Evolutionary conservation across 2,888 invertebrate genomes (phyloP).

Genomic region (Mesorhabditis belari): DNA sequence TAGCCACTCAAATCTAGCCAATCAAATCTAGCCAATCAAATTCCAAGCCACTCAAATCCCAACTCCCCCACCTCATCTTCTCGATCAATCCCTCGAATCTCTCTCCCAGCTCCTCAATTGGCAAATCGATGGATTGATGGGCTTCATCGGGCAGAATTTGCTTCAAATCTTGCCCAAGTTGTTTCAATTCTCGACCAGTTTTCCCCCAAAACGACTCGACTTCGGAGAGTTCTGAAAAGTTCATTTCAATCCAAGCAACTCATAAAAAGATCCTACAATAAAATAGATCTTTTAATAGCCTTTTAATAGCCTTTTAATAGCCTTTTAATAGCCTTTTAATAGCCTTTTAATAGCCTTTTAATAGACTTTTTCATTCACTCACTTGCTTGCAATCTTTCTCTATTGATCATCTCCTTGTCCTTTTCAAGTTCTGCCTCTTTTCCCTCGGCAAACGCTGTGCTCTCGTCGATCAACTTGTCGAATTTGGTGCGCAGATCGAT

Average conservation of each 20-base stretch:
- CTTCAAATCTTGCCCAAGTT: slow-evolving; percentile 20
- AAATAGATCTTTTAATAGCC: no score
- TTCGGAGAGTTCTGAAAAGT: slow-evolving; percentile 23
- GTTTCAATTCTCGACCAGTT: slow-evolving; percentile 22
- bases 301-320: slow-evolving; percentile 12
- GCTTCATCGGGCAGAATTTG: slow-evolving; percentile 5
- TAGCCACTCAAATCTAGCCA: no score
- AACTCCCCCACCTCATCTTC: slow-evolving; percentile 16
- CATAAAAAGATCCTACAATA: background rate
- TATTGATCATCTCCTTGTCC: slow-evolving; percentile 18
- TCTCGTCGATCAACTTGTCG: slow-evolving; percentile 17
- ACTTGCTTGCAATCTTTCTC: slow-evolving; percentile 25
- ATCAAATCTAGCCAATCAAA: no score
- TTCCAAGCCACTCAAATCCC: slow-evolving; percentile 23
- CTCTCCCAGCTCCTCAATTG: slow-evolving; percentile 13
- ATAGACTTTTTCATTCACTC: slow-evolving; percentile 12
- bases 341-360: slow-evolving; percentile 19
- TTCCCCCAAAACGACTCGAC: slow-evolving; percentile 28
- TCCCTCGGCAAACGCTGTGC: slow-evolving; percentile 10
- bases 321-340: slow-evolving; percentile 19
- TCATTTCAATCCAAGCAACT: background rate
- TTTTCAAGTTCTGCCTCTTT: slow-evolving; percentile 24
- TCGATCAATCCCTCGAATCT: slow-evolving; percentile 4
- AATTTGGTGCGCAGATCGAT: slow-evolving; percentile 13
- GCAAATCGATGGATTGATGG: slow-evolving; percentile 11